Conservation (phyloP, 2,888 invertebrate species). For the Xestia sexstrigata region DNA sequence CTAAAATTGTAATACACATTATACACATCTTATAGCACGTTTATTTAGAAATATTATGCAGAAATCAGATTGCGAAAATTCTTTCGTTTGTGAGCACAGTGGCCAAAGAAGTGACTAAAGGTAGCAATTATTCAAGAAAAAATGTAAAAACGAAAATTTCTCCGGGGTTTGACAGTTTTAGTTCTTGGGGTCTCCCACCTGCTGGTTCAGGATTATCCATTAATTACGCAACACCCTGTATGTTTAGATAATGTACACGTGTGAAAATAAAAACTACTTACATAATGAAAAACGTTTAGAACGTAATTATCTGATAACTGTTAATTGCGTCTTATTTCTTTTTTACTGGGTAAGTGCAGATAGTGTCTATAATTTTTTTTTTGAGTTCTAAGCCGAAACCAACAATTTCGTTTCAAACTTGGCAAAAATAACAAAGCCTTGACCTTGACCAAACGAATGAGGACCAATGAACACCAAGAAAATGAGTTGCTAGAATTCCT, state of each 20-base stretch:
- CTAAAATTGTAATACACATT: too few relatives aligned
- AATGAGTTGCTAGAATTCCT: neutral
- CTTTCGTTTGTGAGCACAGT: too few relatives aligned
- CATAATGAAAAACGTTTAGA: neutral
- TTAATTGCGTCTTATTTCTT: slow-evolving; percentile 37
- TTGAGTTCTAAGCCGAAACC: slow-evolving; percentile 13
- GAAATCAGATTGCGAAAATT: too few relatives aligned
- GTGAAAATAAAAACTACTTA: neutral
- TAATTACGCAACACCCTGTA: too few relatives aligned
- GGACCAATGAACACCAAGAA: neutral
- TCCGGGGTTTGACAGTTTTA: too few relatives aligned
- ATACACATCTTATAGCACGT: too few relatives aligned
- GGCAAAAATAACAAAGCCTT: neutral
- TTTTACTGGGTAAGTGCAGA: neutral
- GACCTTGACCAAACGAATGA: neutral
- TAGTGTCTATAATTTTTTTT: slow-evolving; percentile 6
- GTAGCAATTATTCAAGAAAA: too few relatives aligned
- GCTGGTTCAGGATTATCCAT: too few relatives aligned
- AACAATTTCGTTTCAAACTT: neutral
- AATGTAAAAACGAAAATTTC: too few relatives aligned
- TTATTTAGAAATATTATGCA: too few relatives aligned
- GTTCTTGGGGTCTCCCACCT: too few relatives aligned
- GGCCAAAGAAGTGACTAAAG: too few relatives aligned
- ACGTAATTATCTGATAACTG: slow-evolving; percentile 55
- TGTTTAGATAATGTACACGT: neutral